phyloP scores from a whole-genome alignment of 30 jellyfish, hydroid and myxozoan genomes.

The Mastigias papua region DNA sequence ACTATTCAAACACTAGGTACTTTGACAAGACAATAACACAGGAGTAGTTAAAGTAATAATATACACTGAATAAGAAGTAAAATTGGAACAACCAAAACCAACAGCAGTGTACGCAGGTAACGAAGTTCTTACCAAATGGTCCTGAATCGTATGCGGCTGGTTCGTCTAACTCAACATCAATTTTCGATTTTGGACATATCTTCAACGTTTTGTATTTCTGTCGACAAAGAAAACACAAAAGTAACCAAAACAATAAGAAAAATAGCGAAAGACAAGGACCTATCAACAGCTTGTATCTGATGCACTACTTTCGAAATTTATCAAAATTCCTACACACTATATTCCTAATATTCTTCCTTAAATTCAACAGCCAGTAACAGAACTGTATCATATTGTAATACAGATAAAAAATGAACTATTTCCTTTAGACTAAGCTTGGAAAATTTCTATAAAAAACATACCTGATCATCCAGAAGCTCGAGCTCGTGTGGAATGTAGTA shows the following conservation, averaged over 20 bases:
- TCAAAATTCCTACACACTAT: too few relatives aligned
- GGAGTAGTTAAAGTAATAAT: neutral
- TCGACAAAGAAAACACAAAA: neutral
- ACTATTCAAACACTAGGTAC: too few relatives aligned
- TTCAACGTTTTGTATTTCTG: constrained; percentile 78
- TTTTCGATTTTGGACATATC: constrained; percentile 74
- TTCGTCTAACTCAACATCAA: constrained; percentile 79
- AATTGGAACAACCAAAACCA: too few relatives aligned
- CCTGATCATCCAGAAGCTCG: constrained; percentile 79
- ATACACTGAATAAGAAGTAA: neutral
- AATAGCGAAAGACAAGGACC: neutral
- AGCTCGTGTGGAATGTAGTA: constrained; percentile 76
- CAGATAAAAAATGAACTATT: too few relatives aligned
- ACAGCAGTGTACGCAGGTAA: neutral
- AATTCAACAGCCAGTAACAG: too few relatives aligned
- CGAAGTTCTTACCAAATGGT: constrained; percentile 74
- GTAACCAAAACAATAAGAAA: neutral
- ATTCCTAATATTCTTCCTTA: too few relatives aligned
- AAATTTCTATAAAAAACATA: neutral
- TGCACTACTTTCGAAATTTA: too few relatives aligned
- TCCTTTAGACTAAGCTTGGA: too few relatives aligned
- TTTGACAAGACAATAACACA: too few relatives aligned
- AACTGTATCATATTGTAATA: too few relatives aligned
- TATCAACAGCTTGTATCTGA: too few relatives aligned
- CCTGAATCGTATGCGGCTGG: constrained; percentile 94